A percentile compares a stretch with the other conserved stretches of the same genome.
phyloP scores from a whole-genome alignment of 2,113 vertebrate species.

The Larimichthys polyactis region DNA sequence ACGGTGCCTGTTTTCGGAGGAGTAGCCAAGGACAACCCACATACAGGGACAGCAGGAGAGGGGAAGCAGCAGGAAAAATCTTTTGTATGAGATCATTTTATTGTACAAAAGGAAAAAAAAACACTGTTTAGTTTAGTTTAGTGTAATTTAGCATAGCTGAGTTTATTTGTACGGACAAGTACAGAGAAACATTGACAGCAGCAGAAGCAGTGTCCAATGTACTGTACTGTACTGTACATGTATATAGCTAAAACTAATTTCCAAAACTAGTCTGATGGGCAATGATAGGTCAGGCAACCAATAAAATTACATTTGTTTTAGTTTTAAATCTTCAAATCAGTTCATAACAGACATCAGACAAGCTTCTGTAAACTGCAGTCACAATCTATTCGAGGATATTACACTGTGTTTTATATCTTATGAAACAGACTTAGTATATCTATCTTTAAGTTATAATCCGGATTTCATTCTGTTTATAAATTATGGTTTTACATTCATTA shows the following conservation, averaged over 20 bases:
- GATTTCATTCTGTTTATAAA: not conserved
- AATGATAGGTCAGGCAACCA: too few relatives aligned
- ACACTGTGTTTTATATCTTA: not conserved
- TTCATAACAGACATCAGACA: not conserved
- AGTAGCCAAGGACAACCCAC: conserved; percentile 62
- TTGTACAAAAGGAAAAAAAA: not conserved
- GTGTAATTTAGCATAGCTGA: too few relatives aligned
- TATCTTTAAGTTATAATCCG: not conserved
- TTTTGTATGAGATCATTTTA: conserved; percentile 74
- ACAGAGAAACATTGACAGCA: not conserved
- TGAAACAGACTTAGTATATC: not conserved
- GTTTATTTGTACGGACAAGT: not conserved
- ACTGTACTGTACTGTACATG: too few relatives aligned
- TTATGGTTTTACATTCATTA: not conserved
- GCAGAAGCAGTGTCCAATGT: too few relatives aligned
- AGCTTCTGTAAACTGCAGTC: conserved; percentile 8
- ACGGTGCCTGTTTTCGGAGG: conserved; percentile 52
- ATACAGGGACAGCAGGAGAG: conserved; percentile 51
- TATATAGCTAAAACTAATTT: too few relatives aligned
- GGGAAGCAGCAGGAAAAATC: conserved; percentile 79
- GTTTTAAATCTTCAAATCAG: too few relatives aligned
- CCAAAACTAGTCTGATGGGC: too few relatives aligned
- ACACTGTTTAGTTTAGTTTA: too few relatives aligned
- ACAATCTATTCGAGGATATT: not conserved
- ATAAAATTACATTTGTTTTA: too few relatives aligned